These are phyloP conservation scores for Mythimna albipuncta DNA, from an alignment of 2,888 invertebrate species.

Conservation along the genomic window DNA sequence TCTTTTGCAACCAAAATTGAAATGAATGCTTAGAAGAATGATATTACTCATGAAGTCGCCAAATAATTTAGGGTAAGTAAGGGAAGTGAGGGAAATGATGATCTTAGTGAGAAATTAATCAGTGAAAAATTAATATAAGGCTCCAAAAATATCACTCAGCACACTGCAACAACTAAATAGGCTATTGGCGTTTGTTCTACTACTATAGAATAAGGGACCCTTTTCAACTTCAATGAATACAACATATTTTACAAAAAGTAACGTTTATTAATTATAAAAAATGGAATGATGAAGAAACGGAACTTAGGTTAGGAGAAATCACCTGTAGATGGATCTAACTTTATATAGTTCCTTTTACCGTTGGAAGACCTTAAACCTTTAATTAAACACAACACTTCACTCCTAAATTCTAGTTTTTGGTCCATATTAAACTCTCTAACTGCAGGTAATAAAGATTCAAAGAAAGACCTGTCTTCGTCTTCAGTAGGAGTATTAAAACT, in stretches of 20 bases:
- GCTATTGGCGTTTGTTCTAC: not conserved
- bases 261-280: conserved; percentile 55
- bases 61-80: not conserved
- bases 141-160: not conserved
- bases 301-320: conserved; percentile 54
- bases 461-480: conserved; percentile 84
- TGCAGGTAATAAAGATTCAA: conserved; percentile 82
- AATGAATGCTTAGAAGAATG: conserved; percentile 3
- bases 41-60: not conserved
- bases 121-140: not conserved
- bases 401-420: conserved; percentile 82
- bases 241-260: conserved; percentile 16
- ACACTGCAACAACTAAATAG: too few relatives aligned
- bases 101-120: not conserved
- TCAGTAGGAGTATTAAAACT: conserved; percentile 64
- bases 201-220: not conserved
- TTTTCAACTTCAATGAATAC: conserved; percentile 24
- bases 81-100: not conserved
- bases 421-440: conserved; percentile 81
- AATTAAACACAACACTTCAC: conserved; percentile 78
- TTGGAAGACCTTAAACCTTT: conserved; percentile 75
- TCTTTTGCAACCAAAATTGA: not conserved
- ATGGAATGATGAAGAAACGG: conserved; percentile 51
- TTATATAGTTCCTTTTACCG: conserved; percentile 58
- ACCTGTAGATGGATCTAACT: conserved; percentile 65